phyloP scores from a whole-genome alignment of 2,113 vertebrate species.

The Sminthopsis crassicaudata region DNA sequence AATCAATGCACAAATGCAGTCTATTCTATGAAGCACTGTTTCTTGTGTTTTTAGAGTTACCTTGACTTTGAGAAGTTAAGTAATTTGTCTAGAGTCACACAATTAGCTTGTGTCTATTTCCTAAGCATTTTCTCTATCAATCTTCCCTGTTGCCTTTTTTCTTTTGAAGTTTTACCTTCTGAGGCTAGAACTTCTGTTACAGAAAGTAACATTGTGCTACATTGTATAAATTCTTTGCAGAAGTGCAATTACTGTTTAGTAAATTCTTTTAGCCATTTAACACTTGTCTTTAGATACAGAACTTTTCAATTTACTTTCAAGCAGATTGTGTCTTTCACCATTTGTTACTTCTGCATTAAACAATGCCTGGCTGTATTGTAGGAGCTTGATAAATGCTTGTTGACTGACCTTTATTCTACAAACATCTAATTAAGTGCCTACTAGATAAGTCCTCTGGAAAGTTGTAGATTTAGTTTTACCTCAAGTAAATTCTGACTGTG shows the following conservation, averaged over 20 bases:
- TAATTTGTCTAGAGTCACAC: neutral
- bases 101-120: neutral
- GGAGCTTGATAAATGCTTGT: neutral
- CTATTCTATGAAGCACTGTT: neutral
- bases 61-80: neutral
- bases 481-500: neutral
- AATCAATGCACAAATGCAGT: neutral
- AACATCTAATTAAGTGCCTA: neutral
- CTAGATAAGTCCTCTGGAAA: neutral
- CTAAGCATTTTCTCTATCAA: neutral
- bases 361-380: neutral
- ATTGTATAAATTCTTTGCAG: neutral
- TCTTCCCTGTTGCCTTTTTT: neutral
- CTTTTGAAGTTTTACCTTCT: neutral
- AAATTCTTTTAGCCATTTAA: neutral
- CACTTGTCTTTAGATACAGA: neutral
- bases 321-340: neutral
- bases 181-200: neutral
- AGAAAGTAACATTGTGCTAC: too few relatives aligned
- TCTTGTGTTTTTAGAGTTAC: neutral
- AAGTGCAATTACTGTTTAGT: neutral
- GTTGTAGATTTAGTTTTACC: neutral
- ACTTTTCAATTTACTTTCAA: neutral
- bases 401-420: neutral
- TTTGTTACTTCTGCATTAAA: neutral